These are phyloP conservation scores for Neodiprion pinetum DNA, from an alignment of 1,140 invertebrate genomes.

Conservation along the genomic window DNA sequence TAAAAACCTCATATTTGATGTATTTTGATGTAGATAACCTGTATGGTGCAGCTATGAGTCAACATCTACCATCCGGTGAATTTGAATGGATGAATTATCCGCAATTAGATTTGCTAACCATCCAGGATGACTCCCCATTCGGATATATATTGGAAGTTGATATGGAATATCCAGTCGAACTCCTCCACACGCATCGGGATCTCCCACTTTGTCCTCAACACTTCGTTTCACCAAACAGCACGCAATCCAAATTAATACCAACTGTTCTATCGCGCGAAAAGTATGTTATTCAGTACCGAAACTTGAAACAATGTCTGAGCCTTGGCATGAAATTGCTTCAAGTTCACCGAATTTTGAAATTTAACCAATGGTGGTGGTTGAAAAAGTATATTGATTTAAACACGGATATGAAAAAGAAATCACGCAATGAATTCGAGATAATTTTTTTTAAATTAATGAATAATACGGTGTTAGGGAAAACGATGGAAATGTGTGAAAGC, in stretches of 20 bases:
- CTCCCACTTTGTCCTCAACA: too few relatives aligned
- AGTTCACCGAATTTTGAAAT: conserved; percentile 51
- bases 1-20: conserved; percentile 40
- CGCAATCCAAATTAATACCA: too few relatives aligned
- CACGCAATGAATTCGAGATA: conserved; percentile 56
- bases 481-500: conserved; percentile 54
- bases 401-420: conserved; percentile 41
- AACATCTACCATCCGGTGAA: conserved; percentile 48
- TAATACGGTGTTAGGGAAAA: conserved; percentile 58
- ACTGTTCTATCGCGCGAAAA: too few relatives aligned
- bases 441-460: conserved; percentile 59
- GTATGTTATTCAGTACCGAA: conserved; percentile 42
- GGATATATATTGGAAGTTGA: conserved; percentile 45
- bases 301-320: conserved; percentile 45
- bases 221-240: too few relatives aligned
- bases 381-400: conserved; percentile 56
- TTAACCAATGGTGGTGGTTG: conserved; percentile 51
- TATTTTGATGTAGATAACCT: conserved; percentile 56
- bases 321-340: conserved; percentile 49
- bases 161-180: too few relatives aligned
- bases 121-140: conserved; percentile 45
- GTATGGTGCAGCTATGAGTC: conserved; percentile 45
- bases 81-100: conserved; percentile 51
- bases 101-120: conserved; percentile 29
- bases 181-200: too few relatives aligned